These are phyloP conservation scores for Ricordea florida DNA, from an alignment of 92 coral and sea anemone genomes.

Conservation along the genomic window DNA sequence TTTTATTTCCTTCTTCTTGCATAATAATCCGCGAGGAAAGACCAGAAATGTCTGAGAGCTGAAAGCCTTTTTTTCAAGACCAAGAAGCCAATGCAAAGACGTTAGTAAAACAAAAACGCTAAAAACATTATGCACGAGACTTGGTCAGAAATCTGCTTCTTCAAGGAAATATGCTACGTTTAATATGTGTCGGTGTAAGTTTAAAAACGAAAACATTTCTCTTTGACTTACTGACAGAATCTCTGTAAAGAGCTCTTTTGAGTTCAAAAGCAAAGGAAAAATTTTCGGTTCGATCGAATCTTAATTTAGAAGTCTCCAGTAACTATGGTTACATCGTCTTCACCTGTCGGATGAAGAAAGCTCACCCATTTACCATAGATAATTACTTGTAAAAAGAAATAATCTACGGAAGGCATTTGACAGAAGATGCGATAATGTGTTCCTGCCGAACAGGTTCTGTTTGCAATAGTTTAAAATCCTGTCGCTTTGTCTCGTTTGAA, in stretches of 20 bases:
- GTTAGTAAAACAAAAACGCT: too few species aligned
- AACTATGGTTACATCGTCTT: constrained; percentile 1
- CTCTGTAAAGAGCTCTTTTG: not conserved
- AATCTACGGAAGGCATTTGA: not conserved
- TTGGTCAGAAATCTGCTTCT: too few species aligned
- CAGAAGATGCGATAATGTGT: not conserved
- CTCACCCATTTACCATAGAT: not conserved
- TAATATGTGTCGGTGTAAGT: not conserved
- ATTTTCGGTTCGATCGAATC: not conserved
- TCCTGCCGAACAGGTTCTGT: not conserved
- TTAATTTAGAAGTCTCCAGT: not conserved
- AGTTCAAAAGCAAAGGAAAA: not conserved
- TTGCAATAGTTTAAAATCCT: not conserved
- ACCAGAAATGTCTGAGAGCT: too few species aligned
- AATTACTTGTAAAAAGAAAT: constrained; percentile 11
- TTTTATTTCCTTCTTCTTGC: too few species aligned
- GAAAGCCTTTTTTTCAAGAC: too few species aligned
- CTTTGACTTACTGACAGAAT: not conserved
- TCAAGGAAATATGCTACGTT: too few species aligned
- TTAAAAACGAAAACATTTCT: not conserved
- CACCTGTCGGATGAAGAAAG: constrained; percentile 18
- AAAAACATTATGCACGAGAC: too few species aligned
- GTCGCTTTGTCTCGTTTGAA: not conserved
- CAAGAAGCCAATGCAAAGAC: too few species aligned
- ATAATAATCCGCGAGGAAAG: too few species aligned